Evolutionary conservation across 2,113 vertebrate species (phyloP).

Genomic region (Oostethus manadensis): DNA sequence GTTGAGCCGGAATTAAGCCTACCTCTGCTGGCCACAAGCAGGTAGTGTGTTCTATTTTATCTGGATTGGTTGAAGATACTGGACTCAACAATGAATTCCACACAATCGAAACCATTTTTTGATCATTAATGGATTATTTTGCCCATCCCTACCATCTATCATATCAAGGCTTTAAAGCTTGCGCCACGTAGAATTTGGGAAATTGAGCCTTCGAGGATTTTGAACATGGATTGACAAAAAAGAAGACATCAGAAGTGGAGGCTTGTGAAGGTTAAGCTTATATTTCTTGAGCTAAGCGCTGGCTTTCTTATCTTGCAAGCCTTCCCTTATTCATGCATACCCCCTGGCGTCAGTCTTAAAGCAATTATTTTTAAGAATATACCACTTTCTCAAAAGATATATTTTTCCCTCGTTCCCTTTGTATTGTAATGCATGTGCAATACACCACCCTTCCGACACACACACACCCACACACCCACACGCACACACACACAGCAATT

Average conservation of each 20-base stretch:
- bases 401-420: slow-evolving; percentile 29
- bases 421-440: slow-evolving; percentile 41
- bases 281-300: slow-evolving; percentile 38
- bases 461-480: slow-evolving; percentile 50
- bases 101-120: background rate
- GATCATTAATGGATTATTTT: background rate
- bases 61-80: background rate
- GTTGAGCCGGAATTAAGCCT: too few relatives aligned
- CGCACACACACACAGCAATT: slow-evolving; percentile 87
- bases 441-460: slow-evolving; percentile 9
- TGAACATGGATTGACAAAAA: slow-evolving; percentile 2
- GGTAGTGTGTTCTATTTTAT: background rate
- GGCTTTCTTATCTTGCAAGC: slow-evolving; percentile 36
- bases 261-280: slow-evolving; percentile 32
- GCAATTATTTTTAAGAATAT: slow-evolving; percentile 57
- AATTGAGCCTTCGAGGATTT: slow-evolving; percentile 22
- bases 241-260: slow-evolving; percentile 24
- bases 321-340: slow-evolving; percentile 47
- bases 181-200: slow-evolving; percentile 21
- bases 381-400: slow-evolving; percentile 55
- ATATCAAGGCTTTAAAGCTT: slow-evolving; percentile 20
- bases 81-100: background rate
- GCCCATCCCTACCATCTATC: background rate
- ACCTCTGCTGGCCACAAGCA: too few relatives aligned
- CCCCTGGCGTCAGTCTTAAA: slow-evolving; percentile 49